Percentiles rank a stretch among this genome's conserved stretches.
These are phyloP conservation scores for Phalera bucephala DNA, from an alignment of 2,888 invertebrate genomes.

Conservation along the genomic window DNA sequence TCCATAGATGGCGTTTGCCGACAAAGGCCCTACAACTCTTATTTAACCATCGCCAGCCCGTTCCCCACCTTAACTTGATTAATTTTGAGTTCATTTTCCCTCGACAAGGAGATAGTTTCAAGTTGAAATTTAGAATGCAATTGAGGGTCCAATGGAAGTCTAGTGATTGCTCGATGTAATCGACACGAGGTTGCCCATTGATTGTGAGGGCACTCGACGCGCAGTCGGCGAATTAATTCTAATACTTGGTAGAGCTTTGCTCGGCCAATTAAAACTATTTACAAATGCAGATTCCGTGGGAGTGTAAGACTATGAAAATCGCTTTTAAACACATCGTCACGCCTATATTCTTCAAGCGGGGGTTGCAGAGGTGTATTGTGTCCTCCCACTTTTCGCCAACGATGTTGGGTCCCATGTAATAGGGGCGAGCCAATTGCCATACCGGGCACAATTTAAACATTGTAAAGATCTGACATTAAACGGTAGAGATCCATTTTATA, in stretches of 20 bases:
- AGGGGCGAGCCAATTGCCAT: no score
- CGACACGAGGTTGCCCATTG: slow-evolving; percentile 47
- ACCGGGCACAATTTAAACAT: no score
- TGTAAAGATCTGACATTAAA: no score
- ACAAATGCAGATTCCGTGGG: no score
- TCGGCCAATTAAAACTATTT: slow-evolving; percentile 1
- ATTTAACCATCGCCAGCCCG: slow-evolving; percentile 4
- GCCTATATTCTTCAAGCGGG: no score
- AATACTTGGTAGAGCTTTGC: slow-evolving; percentile 3
- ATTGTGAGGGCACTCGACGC: slow-evolving; percentile 25
- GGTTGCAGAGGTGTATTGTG: no score
- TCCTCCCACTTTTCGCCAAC: no score
- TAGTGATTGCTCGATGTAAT: slow-evolving; percentile 56
- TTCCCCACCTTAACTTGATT: slow-evolving; percentile 13
- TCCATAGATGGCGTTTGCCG: slow-evolving; percentile 60
- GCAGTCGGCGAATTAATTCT: slow-evolving; percentile 37
- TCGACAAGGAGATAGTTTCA: slow-evolving; percentile 15
- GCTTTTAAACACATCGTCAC: no score
- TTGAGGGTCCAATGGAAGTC: slow-evolving; percentile 53
- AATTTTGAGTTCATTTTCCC: slow-evolving; percentile 16
- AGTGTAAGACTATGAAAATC: no score
- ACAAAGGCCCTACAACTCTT: slow-evolving; percentile 49
- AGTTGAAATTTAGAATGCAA: slow-evolving; percentile 50
- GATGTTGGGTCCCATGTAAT: no score
- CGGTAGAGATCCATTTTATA: background rate